Conservation (phyloP, 2,113 vertebrate species). For the Egretta garzetta region DNA sequence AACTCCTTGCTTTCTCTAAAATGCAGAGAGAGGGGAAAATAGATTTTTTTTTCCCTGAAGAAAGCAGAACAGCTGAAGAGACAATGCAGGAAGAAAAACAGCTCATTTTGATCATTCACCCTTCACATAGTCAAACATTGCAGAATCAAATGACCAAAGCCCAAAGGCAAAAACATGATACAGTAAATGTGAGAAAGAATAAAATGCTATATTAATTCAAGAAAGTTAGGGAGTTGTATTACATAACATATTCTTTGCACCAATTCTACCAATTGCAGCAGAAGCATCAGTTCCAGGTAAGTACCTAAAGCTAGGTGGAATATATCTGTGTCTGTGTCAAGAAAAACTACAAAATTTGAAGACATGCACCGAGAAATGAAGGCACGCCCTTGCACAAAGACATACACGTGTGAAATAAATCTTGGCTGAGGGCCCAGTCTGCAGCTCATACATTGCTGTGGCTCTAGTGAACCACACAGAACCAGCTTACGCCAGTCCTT, state of each 20-base stretch:
- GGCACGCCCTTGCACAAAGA: neutral
- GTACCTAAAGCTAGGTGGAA: neutral
- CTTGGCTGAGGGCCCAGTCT: neutral
- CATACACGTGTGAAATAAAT: neutral
- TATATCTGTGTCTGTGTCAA: neutral
- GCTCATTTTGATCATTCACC: neutral
- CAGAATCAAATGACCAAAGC: neutral
- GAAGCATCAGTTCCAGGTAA: neutral
- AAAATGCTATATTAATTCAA: neutral
- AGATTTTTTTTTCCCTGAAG: neutral
- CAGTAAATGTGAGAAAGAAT: neutral
- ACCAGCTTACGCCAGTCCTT: neutral
- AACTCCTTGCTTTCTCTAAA: neutral
- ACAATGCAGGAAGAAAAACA: neutral
- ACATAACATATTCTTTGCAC: neutral
- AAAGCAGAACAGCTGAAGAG: neutral
- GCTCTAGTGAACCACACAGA: neutral
- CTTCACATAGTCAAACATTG: neutral
- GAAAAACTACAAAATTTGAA: neutral
- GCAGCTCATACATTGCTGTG: neutral
- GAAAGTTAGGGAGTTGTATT: neutral
- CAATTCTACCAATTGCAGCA: neutral
- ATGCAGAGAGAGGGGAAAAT: neutral
- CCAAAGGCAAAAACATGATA: neutral
- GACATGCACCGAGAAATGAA: neutral